phyloP scores from a whole-genome alignment of 2,797 vertebrate species.

The Graptemys geographica region DNA sequence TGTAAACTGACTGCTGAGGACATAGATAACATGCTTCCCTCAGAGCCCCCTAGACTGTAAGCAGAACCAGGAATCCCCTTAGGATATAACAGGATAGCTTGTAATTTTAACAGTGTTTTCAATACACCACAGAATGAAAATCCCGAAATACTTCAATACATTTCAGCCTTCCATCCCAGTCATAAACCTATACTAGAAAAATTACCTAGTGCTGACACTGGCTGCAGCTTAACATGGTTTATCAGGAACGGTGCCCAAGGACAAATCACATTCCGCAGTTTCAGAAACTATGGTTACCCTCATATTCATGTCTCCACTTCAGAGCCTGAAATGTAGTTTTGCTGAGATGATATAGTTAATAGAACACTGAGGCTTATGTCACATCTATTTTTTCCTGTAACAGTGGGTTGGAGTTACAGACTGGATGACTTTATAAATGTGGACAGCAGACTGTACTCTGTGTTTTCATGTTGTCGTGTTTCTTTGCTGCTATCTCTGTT shows the following conservation, averaged over 20 bases:
- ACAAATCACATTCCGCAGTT: neutral
- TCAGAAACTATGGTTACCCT: neutral
- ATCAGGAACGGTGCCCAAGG: neutral
- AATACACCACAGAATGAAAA: neutral
- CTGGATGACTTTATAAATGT: conserved; percentile 70
- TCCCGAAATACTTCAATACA: neutral
- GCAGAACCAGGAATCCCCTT: neutral
- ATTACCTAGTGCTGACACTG: neutral
- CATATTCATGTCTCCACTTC: neutral
- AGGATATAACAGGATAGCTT: neutral
- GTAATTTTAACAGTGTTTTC: neutral
- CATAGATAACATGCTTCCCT: neutral
- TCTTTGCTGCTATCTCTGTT: conserved; percentile 83
- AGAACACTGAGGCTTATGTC: conserved; percentile 45
- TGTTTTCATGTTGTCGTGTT: conserved; percentile 80
- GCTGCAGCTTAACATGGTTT: neutral
- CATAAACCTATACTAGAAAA: neutral
- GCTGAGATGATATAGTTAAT: conserved; percentile 3
- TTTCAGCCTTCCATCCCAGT: neutral
- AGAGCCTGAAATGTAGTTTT: conserved; percentile 34
- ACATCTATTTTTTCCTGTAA: conserved; percentile 51
- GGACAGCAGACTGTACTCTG: conserved; percentile 72
- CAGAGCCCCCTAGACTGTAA: neutral
- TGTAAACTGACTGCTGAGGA: neutral
- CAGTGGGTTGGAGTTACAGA: conserved; percentile 57